A percentile compares a stretch with the other conserved stretches of the same genome.
Evolutionary conservation across 2,888 invertebrate species (phyloP).

Genomic region (Macaria liturata): DNA sequence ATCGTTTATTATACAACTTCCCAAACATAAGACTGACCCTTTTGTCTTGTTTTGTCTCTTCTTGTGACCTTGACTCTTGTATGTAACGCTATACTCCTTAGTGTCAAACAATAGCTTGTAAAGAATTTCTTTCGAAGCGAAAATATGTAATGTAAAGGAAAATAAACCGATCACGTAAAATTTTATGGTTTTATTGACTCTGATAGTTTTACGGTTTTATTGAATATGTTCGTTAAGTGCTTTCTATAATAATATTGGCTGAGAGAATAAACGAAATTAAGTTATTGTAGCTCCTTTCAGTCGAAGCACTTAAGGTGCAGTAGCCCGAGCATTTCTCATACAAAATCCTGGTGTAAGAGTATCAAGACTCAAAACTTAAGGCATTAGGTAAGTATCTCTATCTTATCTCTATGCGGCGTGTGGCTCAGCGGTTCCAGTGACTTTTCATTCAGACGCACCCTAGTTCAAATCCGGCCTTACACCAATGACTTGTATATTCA

Average conservation of each 20-base stretch:
- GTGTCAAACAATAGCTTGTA: conserved; percentile 71
- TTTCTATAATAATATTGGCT: conserved; percentile 6
- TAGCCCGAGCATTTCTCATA: too few species aligned
- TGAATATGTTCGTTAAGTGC: conserved; percentile 14
- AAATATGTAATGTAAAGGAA: conserved; percentile 69
- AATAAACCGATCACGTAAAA: conserved; percentile 71
- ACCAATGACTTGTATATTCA: too few species aligned
- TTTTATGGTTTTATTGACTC: conserved; percentile 29
- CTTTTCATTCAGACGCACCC: too few species aligned
- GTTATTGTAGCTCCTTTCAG: conserved; percentile 23
- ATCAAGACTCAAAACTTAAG: too few species aligned
- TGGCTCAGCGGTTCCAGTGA: too few species aligned
- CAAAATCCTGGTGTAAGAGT: too few species aligned
- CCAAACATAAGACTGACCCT: conserved; percentile 84
- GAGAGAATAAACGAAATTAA: conserved; percentile 17
- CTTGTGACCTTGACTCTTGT: conserved; percentile 58
- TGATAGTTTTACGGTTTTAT: conserved; percentile 23
- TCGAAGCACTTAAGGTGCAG: conserved; percentile 7
- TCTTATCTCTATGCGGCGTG: too few species aligned
- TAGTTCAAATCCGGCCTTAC: too few species aligned
- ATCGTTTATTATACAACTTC: conserved; percentile 80
- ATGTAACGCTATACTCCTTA: conserved; percentile 71
- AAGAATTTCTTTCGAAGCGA: conserved; percentile 70
- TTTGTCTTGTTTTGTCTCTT: conserved; percentile 79
- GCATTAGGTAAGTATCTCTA: too few species aligned